These are phyloP conservation scores for Nylanderia fulva DNA, from an alignment of 1,140 invertebrate genomes.

Conservation along the genomic window DNA sequence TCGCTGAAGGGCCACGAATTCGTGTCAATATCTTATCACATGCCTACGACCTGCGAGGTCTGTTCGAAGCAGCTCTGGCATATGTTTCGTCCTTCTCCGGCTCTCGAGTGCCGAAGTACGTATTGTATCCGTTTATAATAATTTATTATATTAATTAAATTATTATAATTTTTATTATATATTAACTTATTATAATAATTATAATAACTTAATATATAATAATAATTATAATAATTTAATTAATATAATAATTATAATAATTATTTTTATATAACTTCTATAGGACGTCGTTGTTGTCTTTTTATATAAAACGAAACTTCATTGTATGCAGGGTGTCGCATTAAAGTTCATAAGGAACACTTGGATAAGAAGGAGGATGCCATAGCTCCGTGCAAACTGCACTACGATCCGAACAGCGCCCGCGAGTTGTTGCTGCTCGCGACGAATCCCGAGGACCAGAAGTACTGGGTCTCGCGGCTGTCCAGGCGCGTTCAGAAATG, in stretches of 20 bases:
- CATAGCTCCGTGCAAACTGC: constrained; percentile 96
- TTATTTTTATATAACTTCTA: background rate
- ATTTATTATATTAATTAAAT: background rate
- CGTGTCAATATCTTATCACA: constrained; percentile 98
- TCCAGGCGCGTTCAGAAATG: constrained; percentile 97
- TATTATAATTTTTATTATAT: too few species aligned
- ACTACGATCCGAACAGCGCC: constrained; percentile 96
- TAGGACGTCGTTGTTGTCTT: background rate
- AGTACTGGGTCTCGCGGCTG: constrained; percentile 96
- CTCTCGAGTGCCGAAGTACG: constrained; percentile 97
- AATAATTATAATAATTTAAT: too few species aligned
- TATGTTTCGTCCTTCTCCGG: constrained; percentile 98
- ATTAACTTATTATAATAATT: too few species aligned
- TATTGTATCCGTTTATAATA: constrained; percentile 65
- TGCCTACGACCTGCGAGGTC: constrained; percentile 98
- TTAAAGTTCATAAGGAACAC: constrained; percentile 99
- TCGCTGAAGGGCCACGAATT: constrained; percentile 98
- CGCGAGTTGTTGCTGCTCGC: constrained; percentile 97
- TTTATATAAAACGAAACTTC: constrained; percentile 24
- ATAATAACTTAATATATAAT: too few species aligned
- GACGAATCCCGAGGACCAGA: constrained; percentile 94
- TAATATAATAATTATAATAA: background rate
- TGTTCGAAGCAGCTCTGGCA: constrained; percentile 99
- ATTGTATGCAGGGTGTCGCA: constrained; percentile 93
- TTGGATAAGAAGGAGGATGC: constrained; percentile 93